Base-by-base conservation (phyloP, 2,797 vertebrate species). In the Poeciliopsis paucimaculata region DNA sequence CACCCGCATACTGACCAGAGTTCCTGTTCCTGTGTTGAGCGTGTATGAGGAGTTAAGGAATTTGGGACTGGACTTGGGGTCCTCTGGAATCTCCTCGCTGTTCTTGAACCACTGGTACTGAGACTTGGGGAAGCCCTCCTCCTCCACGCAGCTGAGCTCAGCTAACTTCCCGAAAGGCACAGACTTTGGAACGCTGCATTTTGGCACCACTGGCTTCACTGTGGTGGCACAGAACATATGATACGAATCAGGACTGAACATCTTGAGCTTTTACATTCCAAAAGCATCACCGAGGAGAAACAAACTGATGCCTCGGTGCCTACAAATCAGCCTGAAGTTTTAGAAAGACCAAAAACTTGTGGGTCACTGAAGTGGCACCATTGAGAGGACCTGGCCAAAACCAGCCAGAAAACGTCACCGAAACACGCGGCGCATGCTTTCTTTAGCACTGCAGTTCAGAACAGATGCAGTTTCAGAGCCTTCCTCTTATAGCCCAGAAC, bases 31-130 rank as follows among this genome's bases (percentile, higher is more conserved):
- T 0, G 94, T 75, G 83, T 96, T 96, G 83, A 98, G 84, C 18
- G 88, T 91, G 89, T 99, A 99, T 0, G 98, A 97, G 20, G 98
- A 99, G 87, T 99, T 99, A 76, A 95, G 92, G 89, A 97, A 95
- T 79, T 95, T 97, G 74, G 84, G 82, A 83, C 95, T 97, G 82
- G 94, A 92, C 90, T 97, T 98, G 0, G 95, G 95, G 79, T 99
- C 97, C 0, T 93, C 86, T 0, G 98, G 96, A 28, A 99, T 91
- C 16, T 97, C 96, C 11, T 98, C 95, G 0, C 91, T 92, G 84
- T 98, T 97, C 82, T 96, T 97, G 92, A 98, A 99, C 98, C 98
- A 99, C 93, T 96, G 97, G 94, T 99, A 99, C 5, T 96, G 95
- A 1, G 98, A 97, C 77, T 95, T 96, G 0, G 98, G 98, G 89